Conservation (phyloP, 1,140 invertebrate species). For the Bombus pyrosoma region DNA sequence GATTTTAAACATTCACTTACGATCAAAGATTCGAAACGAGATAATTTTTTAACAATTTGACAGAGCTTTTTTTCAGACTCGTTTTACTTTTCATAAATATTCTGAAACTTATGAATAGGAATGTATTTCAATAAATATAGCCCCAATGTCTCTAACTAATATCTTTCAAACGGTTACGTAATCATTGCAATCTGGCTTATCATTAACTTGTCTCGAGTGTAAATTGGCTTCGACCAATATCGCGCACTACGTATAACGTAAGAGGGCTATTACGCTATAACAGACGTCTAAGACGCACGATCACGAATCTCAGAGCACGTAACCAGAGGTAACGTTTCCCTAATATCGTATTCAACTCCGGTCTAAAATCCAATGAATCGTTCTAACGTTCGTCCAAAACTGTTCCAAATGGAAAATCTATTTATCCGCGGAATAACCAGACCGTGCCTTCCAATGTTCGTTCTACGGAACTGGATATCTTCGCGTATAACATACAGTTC, state of each 20-base stretch:
- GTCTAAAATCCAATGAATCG: conserved; percentile 44
- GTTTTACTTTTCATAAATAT: too few species aligned
- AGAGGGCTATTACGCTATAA: conserved; percentile 50
- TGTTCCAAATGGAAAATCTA: conserved; percentile 69
- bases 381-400: conserved; percentile 65
- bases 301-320: conserved; percentile 55
- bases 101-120: too few species aligned
- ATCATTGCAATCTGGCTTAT: conserved; percentile 9
- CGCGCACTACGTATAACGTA: background rate
- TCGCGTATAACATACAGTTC: too few species aligned
- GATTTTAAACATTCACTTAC: too few species aligned
- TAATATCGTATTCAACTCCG: conserved; percentile 73
- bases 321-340: conserved; percentile 54
- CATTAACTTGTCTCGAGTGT: conserved; percentile 1
- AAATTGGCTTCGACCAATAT: conserved; percentile 9
- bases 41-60: background rate
- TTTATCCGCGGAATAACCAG: conserved; percentile 65
- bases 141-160: too few species aligned
- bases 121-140: background rate
- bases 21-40: too few species aligned
- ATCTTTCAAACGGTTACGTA: background rate
- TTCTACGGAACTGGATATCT: conserved; percentile 42
- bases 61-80: background rate
- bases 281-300: conserved; percentile 58
- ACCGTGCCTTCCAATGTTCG: conserved; percentile 66